These are phyloP conservation scores for Bellardia bayeri DNA, from an alignment of 2,888 invertebrate genomes.

Conservation along the genomic window DNA sequence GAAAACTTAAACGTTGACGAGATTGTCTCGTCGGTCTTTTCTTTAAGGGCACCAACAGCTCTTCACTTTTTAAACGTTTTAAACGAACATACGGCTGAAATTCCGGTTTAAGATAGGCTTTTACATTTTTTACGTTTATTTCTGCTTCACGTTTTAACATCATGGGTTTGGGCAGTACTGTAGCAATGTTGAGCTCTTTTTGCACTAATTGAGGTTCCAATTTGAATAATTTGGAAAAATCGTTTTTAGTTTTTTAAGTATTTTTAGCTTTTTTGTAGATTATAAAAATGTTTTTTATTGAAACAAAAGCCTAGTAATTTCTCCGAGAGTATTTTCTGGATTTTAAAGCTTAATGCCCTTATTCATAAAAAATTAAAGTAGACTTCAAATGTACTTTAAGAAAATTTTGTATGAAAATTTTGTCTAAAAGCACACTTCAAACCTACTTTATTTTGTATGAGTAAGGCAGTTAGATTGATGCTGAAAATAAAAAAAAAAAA, in stretches of 20 bases:
- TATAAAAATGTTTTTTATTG: not conserved
- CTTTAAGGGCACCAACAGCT: constrained; percentile 25
- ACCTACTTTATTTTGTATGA: too few relatives aligned
- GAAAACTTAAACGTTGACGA: not conserved
- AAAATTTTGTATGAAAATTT: too few relatives aligned
- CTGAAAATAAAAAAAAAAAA: too few relatives aligned
- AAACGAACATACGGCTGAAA: constrained; percentile 66
- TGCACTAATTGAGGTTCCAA: not conserved
- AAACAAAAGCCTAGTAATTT: not conserved
- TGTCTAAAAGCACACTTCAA: too few relatives aligned
- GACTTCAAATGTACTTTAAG: too few relatives aligned
- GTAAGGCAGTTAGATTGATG: too few relatives aligned
- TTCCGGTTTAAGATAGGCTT: constrained; percentile 12
- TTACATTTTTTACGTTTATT: constrained; percentile 16
- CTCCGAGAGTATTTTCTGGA: not conserved
- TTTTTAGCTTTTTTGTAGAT: constrained; percentile 6
- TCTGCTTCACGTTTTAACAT: constrained; percentile 46
- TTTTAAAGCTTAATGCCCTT: too few relatives aligned
- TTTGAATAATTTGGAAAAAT: constrained; percentile 62
- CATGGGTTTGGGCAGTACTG: constrained; percentile 53
- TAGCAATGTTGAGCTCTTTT: not conserved
- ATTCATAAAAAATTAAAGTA: too few relatives aligned
- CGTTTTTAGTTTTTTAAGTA: not conserved
- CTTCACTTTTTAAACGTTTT: constrained; percentile 62
- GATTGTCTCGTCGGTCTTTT: not conserved